Evolutionary conservation across 2,888 invertebrate species (phyloP), one percentile per base, ranked within the genome.

Genomic region (Desoria tigrina): DNA sequence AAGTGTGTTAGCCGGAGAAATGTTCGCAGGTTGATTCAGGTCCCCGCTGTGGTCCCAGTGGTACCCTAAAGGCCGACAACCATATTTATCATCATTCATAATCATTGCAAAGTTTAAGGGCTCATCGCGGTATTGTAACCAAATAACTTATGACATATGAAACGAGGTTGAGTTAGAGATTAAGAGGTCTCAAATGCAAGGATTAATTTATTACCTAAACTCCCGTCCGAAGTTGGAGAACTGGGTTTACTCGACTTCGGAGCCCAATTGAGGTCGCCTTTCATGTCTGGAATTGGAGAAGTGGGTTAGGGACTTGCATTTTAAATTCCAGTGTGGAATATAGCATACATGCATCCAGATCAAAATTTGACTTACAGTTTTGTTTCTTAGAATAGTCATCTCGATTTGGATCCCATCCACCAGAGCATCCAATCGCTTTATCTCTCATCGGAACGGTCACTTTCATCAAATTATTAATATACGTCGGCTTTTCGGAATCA

Each of bases 381-480:
- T 76, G 76, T 23, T 74, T 65, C 69, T 76, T 76, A 21, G 73
- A 65, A 66, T 72, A 76, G 60, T 76, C 76, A 63, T 76, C 76
- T 45, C 73, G 42, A 60, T 76, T 76, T 9, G 73, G 68, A 45
- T 74, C 74, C 73, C 75, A 73, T 3, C 70, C 68, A 3, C 66
- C 53, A 18, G 65, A 57, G 18, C 64, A 63, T 23, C 69, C 68
- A 32, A 61, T 45, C 27, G 63, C 68, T 66, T 68, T 73, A n/a
- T 60, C 63, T 6, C 45, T 58, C 28, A 23, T 42, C 2, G 58
- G 64, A 37, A 60, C 32, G 23, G 63, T 69, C 18, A 67, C 71
- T 56, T 76, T 76, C 74, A 74, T 74, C n/a, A 76, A 42, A 54
- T 76, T 76, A 60, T 75, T 75, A 32, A 76, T 76, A 57, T 74